These are phyloP conservation scores for Tichodroma muraria DNA, from an alignment of 2,113 vertebrate species.

Conservation along the genomic window DNA sequence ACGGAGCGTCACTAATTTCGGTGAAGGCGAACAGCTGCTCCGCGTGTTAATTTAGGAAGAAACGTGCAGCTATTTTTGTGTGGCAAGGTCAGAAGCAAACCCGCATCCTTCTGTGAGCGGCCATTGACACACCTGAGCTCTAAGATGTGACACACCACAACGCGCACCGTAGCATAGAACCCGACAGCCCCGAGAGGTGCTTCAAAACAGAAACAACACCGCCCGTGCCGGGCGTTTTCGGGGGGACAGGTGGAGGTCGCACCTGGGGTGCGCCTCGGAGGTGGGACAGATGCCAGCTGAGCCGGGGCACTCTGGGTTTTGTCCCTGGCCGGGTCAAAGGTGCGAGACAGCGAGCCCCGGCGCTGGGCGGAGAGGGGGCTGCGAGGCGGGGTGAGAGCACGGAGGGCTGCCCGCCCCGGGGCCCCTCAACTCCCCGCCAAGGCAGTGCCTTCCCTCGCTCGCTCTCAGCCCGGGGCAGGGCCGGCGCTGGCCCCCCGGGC, in stretches of 20 bases:
- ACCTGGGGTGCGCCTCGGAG: not conserved
- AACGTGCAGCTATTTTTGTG: not conserved
- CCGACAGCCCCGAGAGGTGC: not conserved
- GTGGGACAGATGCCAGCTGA: no score
- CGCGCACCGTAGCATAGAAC: not conserved
- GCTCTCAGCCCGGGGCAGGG: not conserved
- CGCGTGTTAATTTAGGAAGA: not conserved
- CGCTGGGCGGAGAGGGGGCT: not conserved
- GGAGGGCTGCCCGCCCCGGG: not conserved
- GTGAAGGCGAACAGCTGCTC: not conserved
- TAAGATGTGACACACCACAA: not conserved
- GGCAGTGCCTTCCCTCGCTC: not conserved
- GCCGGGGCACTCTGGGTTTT: not conserved
- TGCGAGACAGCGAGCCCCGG: not conserved
- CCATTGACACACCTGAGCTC: not conserved
- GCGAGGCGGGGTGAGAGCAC: not conserved
- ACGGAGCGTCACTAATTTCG: not conserved
- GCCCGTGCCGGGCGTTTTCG: fast-evolving
- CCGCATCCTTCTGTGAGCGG: not conserved
- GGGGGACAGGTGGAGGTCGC: not conserved
- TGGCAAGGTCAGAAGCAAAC: not conserved
- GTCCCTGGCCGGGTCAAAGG: not conserved
- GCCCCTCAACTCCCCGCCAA: fast-evolving
- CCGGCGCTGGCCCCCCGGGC: fast-evolving
- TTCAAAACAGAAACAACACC: no score